Evolutionary conservation across 2,797 vertebrate species (phyloP), one percentile per base, ranked within the genome.

Genomic region (Telmatherina bonti): DNA sequence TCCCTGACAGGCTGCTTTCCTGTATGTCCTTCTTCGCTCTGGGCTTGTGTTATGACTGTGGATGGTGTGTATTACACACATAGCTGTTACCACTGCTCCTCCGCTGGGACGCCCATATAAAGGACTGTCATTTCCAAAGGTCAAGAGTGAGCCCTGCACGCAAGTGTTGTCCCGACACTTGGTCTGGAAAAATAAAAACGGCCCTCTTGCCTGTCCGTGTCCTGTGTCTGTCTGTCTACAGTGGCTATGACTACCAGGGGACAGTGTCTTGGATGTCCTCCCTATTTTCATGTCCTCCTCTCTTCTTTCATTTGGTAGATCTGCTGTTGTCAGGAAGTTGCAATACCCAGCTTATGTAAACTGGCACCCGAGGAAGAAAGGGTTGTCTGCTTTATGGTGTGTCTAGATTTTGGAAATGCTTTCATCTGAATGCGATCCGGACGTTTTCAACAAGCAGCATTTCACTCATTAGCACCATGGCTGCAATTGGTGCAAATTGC

Each of bases 101-200:
- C 91, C 82, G 85, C 70, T 79, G 89, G 92, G 91, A 93, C 79
- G 74, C 89, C 92, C 92, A 90, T 93, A 93, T 93, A 93, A 93
- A 94, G 92, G 86, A 88, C 93, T 94, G 94, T 93, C 94, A 93
- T 91, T 89, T 93, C 80, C 88, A 94, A 95, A 94, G 92, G 94
- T 94, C 93, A 93, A 75, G 66, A 90, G 90, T 95, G 93, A 95
- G 93, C 84, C 89, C 88, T 93, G 85, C 89, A 91, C 92, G 91
- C 94, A 94, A 94, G 92, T 94, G 93, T 93, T 94, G 92, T 89
- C 89, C 92, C 88, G 87, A 93, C 91, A 86, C 86, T 90, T 78
- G 87, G 92, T 91, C 91, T 91, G 88, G 82, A 89, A 90, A 87
- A 86, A 86, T 84, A 85, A 87, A 76, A 89, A 79, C 31, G 52